phyloP scores from a whole-genome alignment of 2,888 invertebrate species.

The Gibbula magus region DNA sequence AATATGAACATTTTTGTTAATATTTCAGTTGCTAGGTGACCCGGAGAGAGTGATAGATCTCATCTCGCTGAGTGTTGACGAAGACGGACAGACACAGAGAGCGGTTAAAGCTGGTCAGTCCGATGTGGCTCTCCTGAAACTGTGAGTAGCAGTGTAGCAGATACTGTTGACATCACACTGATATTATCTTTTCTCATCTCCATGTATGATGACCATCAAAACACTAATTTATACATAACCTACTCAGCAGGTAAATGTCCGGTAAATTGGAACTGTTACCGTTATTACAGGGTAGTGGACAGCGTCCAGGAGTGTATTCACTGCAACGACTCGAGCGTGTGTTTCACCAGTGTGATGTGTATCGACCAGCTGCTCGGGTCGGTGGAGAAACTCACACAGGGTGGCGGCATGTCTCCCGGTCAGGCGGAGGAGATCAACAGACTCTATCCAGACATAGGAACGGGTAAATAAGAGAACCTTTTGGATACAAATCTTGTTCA shows the following conservation, averaged over 20 bases:
- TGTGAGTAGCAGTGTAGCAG: constrained; percentile 60
- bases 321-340: constrained; percentile 81
- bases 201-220: too few species aligned
- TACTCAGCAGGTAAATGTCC: too few species aligned
- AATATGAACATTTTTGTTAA: background rate
- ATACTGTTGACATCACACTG: too few species aligned
- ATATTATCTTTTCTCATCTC: too few species aligned
- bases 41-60: constrained; percentile 87
- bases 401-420: constrained; percentile 80
- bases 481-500: too few species aligned
- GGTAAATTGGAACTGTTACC: too few species aligned
- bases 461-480: constrained; percentile 20
- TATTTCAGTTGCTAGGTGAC: constrained; percentile 81
- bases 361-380: constrained; percentile 84
- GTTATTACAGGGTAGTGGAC: constrained; percentile 87
- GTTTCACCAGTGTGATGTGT: constrained; percentile 72
- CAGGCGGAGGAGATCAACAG: constrained; percentile 11
- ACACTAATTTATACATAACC: too few species aligned
- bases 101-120: constrained; percentile 1
- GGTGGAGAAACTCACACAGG: constrained; percentile 86
- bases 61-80: constrained; percentile 78
- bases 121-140: constrained; percentile 71
- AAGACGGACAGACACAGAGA: constrained; percentile 7
- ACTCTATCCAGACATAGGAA: constrained; percentile 23
- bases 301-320: constrained; percentile 94